Conservation (phyloP, 1,140 invertebrate genomes). For the Heliconius nattereri region DNA sequence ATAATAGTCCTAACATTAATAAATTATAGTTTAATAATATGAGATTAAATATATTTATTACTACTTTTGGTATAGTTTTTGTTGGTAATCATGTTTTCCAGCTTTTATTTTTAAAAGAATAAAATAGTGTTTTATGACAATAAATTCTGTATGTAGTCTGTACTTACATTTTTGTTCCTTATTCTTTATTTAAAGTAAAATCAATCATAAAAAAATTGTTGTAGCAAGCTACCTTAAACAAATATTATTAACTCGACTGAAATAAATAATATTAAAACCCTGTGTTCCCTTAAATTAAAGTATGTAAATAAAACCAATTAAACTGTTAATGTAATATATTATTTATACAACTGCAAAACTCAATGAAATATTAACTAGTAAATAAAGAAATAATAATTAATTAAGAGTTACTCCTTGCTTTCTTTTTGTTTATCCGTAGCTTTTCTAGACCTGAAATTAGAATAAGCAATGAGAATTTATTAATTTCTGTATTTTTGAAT, state of each 20-base stretch:
- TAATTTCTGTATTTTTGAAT: not conserved
- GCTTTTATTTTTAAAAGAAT: no score
- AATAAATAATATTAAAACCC: not conserved
- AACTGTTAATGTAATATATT: constrained; percentile 35
- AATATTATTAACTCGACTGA: not conserved
- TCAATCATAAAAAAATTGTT: not conserved
- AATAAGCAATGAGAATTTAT: constrained; percentile 29
- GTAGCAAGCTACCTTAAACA: no score
- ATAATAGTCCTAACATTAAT: no score
- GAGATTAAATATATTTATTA: no score
- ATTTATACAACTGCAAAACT: constrained; percentile 43
- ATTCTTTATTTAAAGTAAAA: not conserved
- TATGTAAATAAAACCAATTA: constrained; percentile 34
- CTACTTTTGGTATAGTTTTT: no score
- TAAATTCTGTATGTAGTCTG: no score
- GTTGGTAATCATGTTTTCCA: no score
- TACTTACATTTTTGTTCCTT: not conserved
- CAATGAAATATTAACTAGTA: constrained; percentile 32
- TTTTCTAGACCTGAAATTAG: constrained; percentile 44
- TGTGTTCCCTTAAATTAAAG: not conserved
- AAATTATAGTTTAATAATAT: no score
- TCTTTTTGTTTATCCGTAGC: constrained; percentile 39
- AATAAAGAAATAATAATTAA: constrained; percentile 39
- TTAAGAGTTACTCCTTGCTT: constrained; percentile 27
- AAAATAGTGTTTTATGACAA: no score